Percentiles rank a stretch among this genome's conserved stretches.
Evolutionary conservation across 1,140 invertebrate species (phyloP).

Genomic region (Tetramorium alpestre): DNA sequence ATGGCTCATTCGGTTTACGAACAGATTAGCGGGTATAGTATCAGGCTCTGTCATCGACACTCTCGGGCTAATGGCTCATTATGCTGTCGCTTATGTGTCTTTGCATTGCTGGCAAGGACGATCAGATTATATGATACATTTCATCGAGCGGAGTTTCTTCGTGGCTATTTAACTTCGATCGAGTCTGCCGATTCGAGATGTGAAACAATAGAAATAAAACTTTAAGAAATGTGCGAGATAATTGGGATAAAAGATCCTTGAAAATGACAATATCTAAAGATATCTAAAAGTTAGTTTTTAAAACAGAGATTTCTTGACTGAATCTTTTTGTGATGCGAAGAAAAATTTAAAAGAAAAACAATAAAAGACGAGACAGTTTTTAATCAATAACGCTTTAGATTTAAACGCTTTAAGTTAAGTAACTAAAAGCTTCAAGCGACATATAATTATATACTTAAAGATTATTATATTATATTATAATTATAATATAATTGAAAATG

Average conservation of each 20-base stretch:
- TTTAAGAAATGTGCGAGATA: not conserved
- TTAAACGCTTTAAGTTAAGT: not conserved
- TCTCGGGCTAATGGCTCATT: conserved; percentile 77
- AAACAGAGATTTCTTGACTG: not conserved
- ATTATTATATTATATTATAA: not conserved
- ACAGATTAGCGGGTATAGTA: conserved; percentile 43
- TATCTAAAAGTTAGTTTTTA: not conserved
- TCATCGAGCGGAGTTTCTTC: conserved; percentile 37
- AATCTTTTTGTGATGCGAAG: not conserved
- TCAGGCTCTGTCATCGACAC: conserved; percentile 51
- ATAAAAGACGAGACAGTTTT: not conserved
- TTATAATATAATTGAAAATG: not conserved
- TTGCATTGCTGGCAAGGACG: conserved; percentile 74
- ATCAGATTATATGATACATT: conserved; percentile 69
- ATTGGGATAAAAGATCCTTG: not conserved
- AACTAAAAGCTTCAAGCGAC: not conserved
- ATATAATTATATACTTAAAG: not conserved
- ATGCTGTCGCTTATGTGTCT: conserved; percentile 61
- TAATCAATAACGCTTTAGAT: not conserved
- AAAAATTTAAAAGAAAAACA: not conserved
- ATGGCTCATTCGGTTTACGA: not conserved
- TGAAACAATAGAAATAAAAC: not conserved
- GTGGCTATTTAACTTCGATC: not conserved
- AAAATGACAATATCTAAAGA: not conserved
- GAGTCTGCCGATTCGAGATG: not conserved